Conservation (phyloP, 2,888 invertebrate species). For the Sesamia inferens region DNA sequence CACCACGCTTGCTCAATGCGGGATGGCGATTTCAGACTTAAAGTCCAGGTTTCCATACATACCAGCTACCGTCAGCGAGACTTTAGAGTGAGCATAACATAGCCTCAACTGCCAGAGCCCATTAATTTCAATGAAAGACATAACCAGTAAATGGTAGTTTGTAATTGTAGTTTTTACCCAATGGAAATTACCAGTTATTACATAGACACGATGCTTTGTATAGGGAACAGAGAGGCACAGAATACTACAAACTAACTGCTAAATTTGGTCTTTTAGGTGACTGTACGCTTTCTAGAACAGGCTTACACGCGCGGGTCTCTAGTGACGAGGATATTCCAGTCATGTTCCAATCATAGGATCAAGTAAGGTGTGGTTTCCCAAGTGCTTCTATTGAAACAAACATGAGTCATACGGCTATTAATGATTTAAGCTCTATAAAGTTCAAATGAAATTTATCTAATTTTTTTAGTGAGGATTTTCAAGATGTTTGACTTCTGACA, state of each 20-base stretch:
- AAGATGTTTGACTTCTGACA: neutral
- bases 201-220: neutral
- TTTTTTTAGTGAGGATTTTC: too few relatives aligned
- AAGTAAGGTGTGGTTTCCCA: constrained; percentile 27
- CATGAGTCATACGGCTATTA: constrained; percentile 16
- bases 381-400: constrained; percentile 10
- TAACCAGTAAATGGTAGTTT: too few relatives aligned
- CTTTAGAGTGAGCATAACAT: neutral
- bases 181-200: neutral
- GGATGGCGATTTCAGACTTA: too few relatives aligned
- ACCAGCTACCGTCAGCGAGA: neutral
- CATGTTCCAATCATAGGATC: constrained; percentile 36
- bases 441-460: neutral
- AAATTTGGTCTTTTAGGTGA: constrained; percentile 3
- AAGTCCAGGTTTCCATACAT: too few relatives aligned
- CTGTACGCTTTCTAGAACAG: neutral
- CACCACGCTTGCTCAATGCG: too few relatives aligned
- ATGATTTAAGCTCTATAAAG: neutral
- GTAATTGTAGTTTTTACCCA: too few relatives aligned
- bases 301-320: neutral
- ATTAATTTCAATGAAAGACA: neutral
- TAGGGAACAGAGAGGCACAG: neutral
- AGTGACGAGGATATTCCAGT: constrained; percentile 21
- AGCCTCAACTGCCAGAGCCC: neutral
- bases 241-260: neutral